phyloP scores from a whole-genome alignment of 2,888 invertebrate genomes.

The Dorcus parallelipipedus region DNA sequence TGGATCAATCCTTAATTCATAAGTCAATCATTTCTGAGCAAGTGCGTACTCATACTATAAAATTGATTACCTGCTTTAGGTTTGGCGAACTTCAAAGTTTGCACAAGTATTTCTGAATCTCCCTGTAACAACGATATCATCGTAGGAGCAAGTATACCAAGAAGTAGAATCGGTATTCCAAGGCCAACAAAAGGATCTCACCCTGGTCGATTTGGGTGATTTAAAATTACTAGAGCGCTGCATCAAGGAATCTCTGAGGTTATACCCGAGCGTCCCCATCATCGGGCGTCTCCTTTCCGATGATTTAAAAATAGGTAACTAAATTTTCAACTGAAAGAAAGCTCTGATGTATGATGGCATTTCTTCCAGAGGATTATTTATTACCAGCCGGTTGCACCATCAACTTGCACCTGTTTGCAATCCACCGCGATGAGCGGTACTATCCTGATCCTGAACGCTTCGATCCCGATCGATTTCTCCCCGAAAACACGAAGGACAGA shows the following conservation, averaged over 20 bases:
- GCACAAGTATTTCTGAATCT: no score
- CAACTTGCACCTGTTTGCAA: conserved; percentile 32
- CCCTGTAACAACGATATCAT: background rate
- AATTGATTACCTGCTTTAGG: no score
- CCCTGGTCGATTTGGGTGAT: conserved; percentile 35
- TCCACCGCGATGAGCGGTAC: conserved; percentile 41
- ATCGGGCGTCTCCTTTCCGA: conserved; percentile 38
- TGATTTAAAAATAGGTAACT: conserved; percentile 36
- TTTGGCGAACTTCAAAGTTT: no score
- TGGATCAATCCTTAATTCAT: no score
- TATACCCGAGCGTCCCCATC: conserved; percentile 45
- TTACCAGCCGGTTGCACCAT: conserved; percentile 34
- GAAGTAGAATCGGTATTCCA: conserved; percentile 37
- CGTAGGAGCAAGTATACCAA: conserved; percentile 27
- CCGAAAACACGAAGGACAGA: conserved; percentile 28
- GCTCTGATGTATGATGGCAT: background rate
- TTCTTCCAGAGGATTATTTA: conserved; percentile 33
- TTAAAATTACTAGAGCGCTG: conserved; percentile 44
- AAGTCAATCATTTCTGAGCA: no score
- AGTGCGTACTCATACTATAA: no score
- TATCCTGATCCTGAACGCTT: conserved; percentile 43
- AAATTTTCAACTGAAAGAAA: conserved; percentile 1
- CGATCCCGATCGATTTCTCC: conserved; percentile 42
- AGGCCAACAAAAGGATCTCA: conserved; percentile 19
- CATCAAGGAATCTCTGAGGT: conserved; percentile 43